Evolutionary conservation across 2,888 invertebrate species (phyloP).

Genomic region (Deroplatys truncata): DNA sequence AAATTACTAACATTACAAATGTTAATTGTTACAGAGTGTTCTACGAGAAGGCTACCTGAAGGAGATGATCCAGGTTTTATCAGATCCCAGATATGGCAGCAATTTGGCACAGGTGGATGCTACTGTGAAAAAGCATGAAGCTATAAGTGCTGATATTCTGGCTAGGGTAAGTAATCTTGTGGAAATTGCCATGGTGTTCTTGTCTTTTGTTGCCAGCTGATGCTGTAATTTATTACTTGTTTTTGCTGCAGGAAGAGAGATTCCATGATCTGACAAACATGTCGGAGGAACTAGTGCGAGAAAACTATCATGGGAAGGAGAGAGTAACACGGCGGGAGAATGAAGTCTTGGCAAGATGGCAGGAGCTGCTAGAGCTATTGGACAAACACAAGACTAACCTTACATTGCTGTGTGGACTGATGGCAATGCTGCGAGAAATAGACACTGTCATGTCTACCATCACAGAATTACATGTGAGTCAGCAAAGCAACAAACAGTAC

Average conservation of each 20-base stretch:
- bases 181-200: background rate
- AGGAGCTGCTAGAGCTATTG: slow-evolving; percentile 74
- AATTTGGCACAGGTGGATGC: slow-evolving; percentile 93
- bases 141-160: slow-evolving; percentile 93
- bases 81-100: slow-evolving; percentile 86
- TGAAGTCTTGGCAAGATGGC: slow-evolving; percentile 84
- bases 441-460: slow-evolving; percentile 83
- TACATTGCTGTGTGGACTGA: slow-evolving; percentile 74
- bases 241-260: slow-evolving; percentile 66
- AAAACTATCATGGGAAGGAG: slow-evolving; percentile 87
- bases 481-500: background rate
- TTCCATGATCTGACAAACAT: slow-evolving; percentile 91
- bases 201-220: background rate
- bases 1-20: background rate
- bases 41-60: slow-evolving; percentile 92
- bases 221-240: background rate
- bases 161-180: slow-evolving; percentile 58
- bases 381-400: slow-evolving; percentile 78
- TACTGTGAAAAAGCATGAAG: slow-evolving; percentile 96
- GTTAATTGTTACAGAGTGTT: slow-evolving; percentile 58
- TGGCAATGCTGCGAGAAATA: slow-evolving; percentile 86
- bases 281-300: slow-evolving; percentile 86
- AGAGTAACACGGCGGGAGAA: slow-evolving; percentile 65
- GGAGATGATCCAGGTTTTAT: slow-evolving; percentile 95
- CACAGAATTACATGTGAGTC: slow-evolving; percentile 68